A percentile compares a stretch with the other conserved stretches of the same genome.
phyloP scores from a whole-genome alignment of 2,888 invertebrate species.

The Portevinia maculata region DNA sequence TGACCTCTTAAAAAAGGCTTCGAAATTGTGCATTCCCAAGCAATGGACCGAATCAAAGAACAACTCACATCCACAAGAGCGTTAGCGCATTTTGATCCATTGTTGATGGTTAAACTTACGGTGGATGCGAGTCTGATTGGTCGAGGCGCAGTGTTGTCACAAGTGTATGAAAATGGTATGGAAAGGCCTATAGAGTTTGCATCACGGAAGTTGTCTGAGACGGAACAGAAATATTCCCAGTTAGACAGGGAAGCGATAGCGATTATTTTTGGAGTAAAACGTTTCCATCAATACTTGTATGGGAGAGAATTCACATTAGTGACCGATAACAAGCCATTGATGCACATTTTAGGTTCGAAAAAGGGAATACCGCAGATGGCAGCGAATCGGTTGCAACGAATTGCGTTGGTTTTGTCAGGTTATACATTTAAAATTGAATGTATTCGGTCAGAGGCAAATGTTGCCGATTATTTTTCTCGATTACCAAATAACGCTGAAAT shows the following conservation, averaged over 20 bases:
- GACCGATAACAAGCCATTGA: too few species aligned
- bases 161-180: slow-evolving; percentile 2
- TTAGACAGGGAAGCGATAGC: slow-evolving; percentile 77
- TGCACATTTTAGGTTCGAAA: too few species aligned
- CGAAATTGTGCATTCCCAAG: too few species aligned
- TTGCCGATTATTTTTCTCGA: too few species aligned
- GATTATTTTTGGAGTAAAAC: slow-evolving; percentile 78
- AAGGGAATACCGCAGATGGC: too few species aligned
- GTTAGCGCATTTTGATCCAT: neutral
- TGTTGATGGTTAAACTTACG: neutral
- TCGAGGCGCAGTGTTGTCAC: neutral
- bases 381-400: too few species aligned
- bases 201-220: slow-evolving; percentile 74
- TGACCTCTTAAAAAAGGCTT: slow-evolving; percentile 57
- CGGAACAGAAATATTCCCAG: slow-evolving; percentile 76
- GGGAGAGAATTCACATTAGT: slow-evolving; percentile 78
- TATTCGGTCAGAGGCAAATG: too few species aligned
- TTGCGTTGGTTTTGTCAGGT: neutral
- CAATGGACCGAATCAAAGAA: neutral
- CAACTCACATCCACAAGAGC: neutral
- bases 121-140: slow-evolving; percentile 9
- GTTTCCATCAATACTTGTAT: slow-evolving; percentile 79
- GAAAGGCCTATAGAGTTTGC: slow-evolving; percentile 79
- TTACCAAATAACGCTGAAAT: too few species aligned
- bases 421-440: too few species aligned